These are phyloP conservation scores for Hypanus sabinus DNA, from an alignment of 2,113 vertebrate genomes.

Conservation along the genomic window DNA sequence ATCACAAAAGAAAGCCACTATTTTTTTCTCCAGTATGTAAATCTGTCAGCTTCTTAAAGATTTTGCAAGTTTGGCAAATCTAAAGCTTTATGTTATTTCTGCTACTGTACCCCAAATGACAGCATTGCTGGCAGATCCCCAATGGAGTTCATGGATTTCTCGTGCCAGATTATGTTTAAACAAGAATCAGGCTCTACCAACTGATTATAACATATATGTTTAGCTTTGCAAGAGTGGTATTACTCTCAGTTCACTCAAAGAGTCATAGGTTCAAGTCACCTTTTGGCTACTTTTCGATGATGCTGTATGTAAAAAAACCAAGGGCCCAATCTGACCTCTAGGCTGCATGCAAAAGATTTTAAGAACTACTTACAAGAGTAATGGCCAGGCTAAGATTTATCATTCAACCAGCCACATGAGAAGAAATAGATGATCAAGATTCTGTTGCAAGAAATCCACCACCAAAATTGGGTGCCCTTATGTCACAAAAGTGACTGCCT, in stretches of 20 bases:
- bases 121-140: neutral
- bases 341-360: too few relatives aligned
- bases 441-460: too few relatives aligned
- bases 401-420: too few relatives aligned
- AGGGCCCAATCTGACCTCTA: too few relatives aligned
- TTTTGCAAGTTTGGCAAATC: neutral
- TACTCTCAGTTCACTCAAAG: neutral
- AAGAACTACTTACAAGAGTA: neutral
- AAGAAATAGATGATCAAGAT: too few relatives aligned
- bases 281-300: neutral
- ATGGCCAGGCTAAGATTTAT: neutral
- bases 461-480: neutral
- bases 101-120: neutral
- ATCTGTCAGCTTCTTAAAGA: neutral
- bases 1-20: neutral
- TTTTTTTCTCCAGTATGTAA: neutral
- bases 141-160: neutral
- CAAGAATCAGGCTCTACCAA: neutral
- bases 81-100: neutral
- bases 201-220: neutral
- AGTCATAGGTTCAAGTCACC: neutral
- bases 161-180: neutral
- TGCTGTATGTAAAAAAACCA: too few relatives aligned
- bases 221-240: neutral
- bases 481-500: neutral